Evolutionary conservation across 2,113 vertebrate species (phyloP), one percentile per base, ranked within the genome.

Genomic region (Passer montanus): DNA sequence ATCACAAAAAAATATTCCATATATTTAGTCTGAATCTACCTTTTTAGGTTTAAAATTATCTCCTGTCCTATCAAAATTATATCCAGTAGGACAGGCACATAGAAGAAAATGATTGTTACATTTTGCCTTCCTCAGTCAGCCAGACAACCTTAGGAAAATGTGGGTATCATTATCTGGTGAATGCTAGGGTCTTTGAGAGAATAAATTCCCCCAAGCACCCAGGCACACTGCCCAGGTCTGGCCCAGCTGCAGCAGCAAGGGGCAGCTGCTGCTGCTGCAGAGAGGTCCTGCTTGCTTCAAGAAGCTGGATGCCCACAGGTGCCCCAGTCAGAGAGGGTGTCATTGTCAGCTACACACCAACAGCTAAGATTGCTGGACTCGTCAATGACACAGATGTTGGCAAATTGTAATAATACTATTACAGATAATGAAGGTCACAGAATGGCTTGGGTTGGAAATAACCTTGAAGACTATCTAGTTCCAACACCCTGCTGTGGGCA

Each of bases 131-230:
- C 19, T n/a, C 16, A 64, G 19, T 4, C 28, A 76, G 43, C 0
- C 47, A 72, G n/a, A 4, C 9, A 59, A 7, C 21, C 43, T 20
- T 5, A 81, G 28, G 28, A 81, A 53, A 72, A 68, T 6, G 3
- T 31, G 28, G 10, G 14, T 79, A 19, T 43, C 15, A 44, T 27
- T 59, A 5, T 10, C 9, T 59, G 35, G 18, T 50, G 64, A 55
- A 2, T 5, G 17, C 23, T 3, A 44, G 28, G 10, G 30, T 11
- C 15, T 67, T 70, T 67, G 39, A 35, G 63, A 31, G 26, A 30
- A 49, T 7, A 74, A 64, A 85, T 70, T 8, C 3, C 18, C 7
- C 16, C 0, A 0, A 1, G 55, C 10, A 15, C 20, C 15, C 64
- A 35, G 50, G 5, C 26, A 28, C 26, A 10, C 11, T 68, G 77